Evolutionary conservation across 1,140 invertebrate species (phyloP).

Genomic region (Magallana gigas): DNA sequence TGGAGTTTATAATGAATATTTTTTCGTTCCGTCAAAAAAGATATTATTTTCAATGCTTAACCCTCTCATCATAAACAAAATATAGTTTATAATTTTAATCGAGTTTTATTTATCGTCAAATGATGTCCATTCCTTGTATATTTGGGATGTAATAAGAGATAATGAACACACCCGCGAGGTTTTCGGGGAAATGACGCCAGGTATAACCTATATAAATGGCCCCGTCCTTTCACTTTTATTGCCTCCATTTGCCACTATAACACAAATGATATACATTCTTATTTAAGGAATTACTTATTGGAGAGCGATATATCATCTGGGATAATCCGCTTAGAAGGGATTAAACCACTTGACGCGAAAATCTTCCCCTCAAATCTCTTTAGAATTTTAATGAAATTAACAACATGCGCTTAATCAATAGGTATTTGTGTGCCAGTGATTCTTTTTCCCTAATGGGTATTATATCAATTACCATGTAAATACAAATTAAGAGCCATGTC

Average conservation of each 20-base stretch:
- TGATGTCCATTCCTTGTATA: background rate
- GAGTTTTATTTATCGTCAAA: too few species aligned
- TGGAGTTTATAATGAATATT: too few species aligned
- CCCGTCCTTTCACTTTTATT: background rate
- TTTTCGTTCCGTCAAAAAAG: too few species aligned
- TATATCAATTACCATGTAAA: constrained; percentile 23
- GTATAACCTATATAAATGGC: too few species aligned
- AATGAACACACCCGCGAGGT: background rate
- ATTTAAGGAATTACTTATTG: constrained; percentile 40
- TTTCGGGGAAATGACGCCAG: background rate
- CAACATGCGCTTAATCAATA: constrained; percentile 22
- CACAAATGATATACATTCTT: background rate
- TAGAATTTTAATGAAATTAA: constrained; percentile 34
- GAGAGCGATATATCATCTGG: constrained; percentile 3
- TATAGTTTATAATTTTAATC: too few species aligned
- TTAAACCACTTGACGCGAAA: constrained; percentile 37
- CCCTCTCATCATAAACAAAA: too few species aligned
- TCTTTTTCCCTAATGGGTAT: background rate
- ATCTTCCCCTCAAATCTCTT: background rate
- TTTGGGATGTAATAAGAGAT: constrained; percentile 1
- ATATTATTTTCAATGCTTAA: too few species aligned
- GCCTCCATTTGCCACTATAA: background rate
- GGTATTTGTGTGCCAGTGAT: constrained; percentile 3
- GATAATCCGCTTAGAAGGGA: constrained; percentile 4
- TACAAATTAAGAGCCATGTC: constrained; percentile 30